phyloP scores from a whole-genome alignment of 2,888 invertebrate species.

The Diogma glabrata region DNA sequence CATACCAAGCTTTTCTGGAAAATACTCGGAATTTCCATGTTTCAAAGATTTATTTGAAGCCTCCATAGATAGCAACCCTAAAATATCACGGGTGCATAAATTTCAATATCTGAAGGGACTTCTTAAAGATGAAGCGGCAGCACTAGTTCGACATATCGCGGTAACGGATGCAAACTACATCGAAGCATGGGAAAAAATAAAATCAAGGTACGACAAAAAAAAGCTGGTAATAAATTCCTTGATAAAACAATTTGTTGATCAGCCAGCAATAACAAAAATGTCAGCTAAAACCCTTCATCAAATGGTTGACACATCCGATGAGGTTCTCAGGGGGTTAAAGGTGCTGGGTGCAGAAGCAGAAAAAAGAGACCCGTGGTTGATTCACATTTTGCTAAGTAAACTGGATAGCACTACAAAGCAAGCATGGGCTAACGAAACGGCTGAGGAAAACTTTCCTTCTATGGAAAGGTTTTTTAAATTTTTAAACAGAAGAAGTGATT shows the following conservation, averaged over 20 bases:
- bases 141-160: neutral
- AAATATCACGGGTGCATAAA: neutral
- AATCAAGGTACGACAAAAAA: slow-evolving; percentile 1
- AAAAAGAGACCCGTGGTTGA: neutral
- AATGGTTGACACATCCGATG: neutral
- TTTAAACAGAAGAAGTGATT: neutral
- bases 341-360: neutral
- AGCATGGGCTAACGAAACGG: neutral
- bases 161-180: neutral
- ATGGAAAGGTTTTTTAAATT: neutral
- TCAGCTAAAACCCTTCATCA: neutral
- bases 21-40: neutral
- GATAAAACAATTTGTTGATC: neutral
- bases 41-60: neutral
- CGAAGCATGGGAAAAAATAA: slow-evolving; percentile 1
- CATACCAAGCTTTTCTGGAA: neutral
- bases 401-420: neutral
- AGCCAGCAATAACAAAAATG: neutral
- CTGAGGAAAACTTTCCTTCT: neutral
- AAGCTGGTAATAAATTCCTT: neutral
- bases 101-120: neutral
- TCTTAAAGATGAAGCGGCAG: slow-evolving; percentile 1
- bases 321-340: neutral
- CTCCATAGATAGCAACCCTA: neutral
- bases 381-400: neutral